These are phyloP conservation scores for Spea hammondii DNA, from an alignment of 2,797 vertebrate species.

Conservation along the genomic window DNA sequence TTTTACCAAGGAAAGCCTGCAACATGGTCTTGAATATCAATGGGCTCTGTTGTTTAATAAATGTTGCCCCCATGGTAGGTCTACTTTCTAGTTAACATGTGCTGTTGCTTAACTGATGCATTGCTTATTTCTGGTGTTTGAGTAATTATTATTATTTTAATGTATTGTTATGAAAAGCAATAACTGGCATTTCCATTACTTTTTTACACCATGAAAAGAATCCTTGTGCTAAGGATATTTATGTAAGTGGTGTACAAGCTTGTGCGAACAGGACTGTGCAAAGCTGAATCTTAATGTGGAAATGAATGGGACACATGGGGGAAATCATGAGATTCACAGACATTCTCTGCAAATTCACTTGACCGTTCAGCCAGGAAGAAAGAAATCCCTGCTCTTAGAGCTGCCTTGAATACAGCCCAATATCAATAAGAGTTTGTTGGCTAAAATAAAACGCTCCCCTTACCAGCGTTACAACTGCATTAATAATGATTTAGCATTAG, in stretches of 20 bases:
- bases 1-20: too few species aligned
- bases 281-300: conserved; percentile 43
- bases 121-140: too few species aligned
- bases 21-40: too few species aligned
- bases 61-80: too few species aligned
- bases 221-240: conserved; percentile 46
- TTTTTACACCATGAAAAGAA: conserved; percentile 31
- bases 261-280: conserved; percentile 28
- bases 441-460: conserved; percentile 23
- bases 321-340: conserved; percentile 46
- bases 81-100: too few species aligned
- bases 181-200: too few species aligned
- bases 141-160: too few species aligned
- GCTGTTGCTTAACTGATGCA: too few species aligned
- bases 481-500: conserved; percentile 52
- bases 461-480: conserved; percentile 45
- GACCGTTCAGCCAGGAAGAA: conserved; percentile 28
- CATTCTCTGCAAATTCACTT: conserved; percentile 49
- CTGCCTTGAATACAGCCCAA: conserved; percentile 47
- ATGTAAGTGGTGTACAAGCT: conserved; percentile 38
- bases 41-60: too few species aligned
- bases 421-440: conserved; percentile 39
- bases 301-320: conserved; percentile 35
- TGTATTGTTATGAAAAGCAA: too few species aligned
- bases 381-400: conserved; percentile 34